Base-by-base conservation (phyloP, 2,888 invertebrate species). In the Caenorhabditis japonica region DNA sequence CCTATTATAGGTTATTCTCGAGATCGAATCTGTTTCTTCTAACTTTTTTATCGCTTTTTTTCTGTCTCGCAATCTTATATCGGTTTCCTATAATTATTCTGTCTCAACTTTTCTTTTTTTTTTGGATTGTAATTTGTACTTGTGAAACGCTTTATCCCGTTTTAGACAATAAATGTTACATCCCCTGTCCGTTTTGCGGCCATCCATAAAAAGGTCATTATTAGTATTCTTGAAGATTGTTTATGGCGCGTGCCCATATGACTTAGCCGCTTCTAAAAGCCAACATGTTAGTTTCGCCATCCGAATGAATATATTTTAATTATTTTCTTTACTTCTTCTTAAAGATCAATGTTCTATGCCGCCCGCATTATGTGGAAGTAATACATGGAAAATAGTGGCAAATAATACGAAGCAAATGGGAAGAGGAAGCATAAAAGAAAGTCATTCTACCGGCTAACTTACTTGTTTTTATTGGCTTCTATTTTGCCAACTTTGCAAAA, bases 191-290 rank as follows among this genome's bases (percentile, higher is more conserved):
- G 43, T 51, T 49, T 51, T 30, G 34, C 27, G 55, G 55, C 36
- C 56, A 66, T 49, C 43, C 49, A 34, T 66, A 66, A 66, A 66
- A 66, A 56, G 66, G 66, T 66, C 56, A 66, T 66, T 66, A 66
- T 66, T 66, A 56, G 66, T 56, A 56, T 51, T 64, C 59, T 3
- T 25, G 39, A 19, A 55, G 66, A 66, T 66, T 66, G 66, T 66
- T 66, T 66, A 66, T 66, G 66, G 56, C 56, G 30, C 30, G n/a
- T 30, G 30, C 30, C 30, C 7, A 30, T n/a, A n/a, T n/a, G n/a
- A n/a, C n/a, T n/a, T n/a, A n/a, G 55, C 53, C 53, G 38, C 51
- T 46, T 43, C 49, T 43, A 4, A 15, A 21, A 39, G 36, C 39
- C 55, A 41, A 47, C 38, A 51, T 66, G 43, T 34, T 41, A 7